Evolutionary conservation across 2,113 vertebrate species (phyloP).

Genomic region (Terrapene triunguis): DNA sequence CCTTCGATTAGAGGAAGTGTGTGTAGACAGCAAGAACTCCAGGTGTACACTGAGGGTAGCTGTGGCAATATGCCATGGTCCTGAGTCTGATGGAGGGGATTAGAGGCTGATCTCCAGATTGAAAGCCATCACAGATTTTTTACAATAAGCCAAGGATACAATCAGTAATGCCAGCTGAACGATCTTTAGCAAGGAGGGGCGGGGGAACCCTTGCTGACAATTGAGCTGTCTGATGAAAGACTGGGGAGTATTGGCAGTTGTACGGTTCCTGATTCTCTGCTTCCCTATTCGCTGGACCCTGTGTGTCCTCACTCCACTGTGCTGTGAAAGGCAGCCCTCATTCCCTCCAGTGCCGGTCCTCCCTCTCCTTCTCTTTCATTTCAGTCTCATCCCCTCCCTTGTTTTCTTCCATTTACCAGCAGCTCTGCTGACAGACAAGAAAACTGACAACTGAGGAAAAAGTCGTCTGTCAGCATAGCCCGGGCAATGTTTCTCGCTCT

Average conservation of each 20-base stretch:
- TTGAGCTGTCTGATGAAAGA: background rate
- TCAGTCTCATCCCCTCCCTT: background rate
- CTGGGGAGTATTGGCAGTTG: background rate
- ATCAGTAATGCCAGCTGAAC: slow-evolving; percentile 49
- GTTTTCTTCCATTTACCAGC: slow-evolving; percentile 62
- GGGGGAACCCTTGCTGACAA: slow-evolving; percentile 23
- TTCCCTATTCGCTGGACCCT: background rate
- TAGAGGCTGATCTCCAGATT: slow-evolving; percentile 31
- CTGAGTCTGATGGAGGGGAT: background rate
- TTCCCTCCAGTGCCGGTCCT: background rate
- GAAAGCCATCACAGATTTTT: slow-evolving; percentile 1
- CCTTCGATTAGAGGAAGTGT: background rate
- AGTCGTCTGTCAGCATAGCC: slow-evolving; percentile 64
- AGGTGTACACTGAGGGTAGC: slow-evolving; percentile 34
- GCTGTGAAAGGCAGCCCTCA: background rate
- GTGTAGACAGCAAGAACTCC: background rate
- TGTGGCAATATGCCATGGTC: slow-evolving; percentile 53
- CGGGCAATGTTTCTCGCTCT: background rate
- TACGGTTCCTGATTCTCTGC: background rate
- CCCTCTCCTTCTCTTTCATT: background rate
- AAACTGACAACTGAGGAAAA: slow-evolving; percentile 70
- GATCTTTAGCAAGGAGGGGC: slow-evolving; percentile 45
- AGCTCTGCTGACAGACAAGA: slow-evolving; percentile 54
- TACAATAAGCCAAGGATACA: slow-evolving; percentile 35
- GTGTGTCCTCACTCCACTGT: fast-evolving